Base-by-base conservation (phyloP, 2,113 vertebrate genomes). In the Periophthalmus modestus region DNA sequence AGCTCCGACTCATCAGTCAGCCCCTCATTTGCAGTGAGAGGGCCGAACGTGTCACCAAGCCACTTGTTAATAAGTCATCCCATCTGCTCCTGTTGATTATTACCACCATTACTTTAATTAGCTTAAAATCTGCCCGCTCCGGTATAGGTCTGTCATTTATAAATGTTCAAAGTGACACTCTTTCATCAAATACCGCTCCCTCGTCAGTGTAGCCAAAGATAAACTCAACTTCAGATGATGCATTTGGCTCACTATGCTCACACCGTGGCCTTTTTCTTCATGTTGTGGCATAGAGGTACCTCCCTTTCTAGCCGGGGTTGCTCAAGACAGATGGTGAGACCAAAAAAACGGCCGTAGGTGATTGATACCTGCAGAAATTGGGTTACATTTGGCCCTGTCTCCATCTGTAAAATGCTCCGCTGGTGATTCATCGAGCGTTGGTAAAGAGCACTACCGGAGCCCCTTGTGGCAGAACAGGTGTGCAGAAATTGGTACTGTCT, bases 361-460 rank as follows among this genome's bases (percentile, higher is more conserved):
- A 93, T 93, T 92, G 92, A 93, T 92, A 92, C 85, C 86, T 90
- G 85, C 85, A 89, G 85, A 91, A 93, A 92, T 89, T 90, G 88
- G 92, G 90, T 91, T 93, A 92, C 88, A 85, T 93, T 92, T 90
- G 87, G 89, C 85, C 81, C 82, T 76, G 83, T 90, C 84, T 89
- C 87, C 48, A 58, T 87, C 81, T 80, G 88, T 89, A 91, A 93
- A 91, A 85, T 85, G 79, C 74, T 67, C 65, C 72, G 79, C 83
- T 39, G 74, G 79, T 92, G 92, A 93, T 93, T 92, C 87, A 92
- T 91, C 80, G 84, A 77, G 85, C 84, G 85, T 85, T 79, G 81
- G 74, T 88, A 86, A 89, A 88, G 87, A 86, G 87, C 82, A 83
- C 68, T 69, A 57, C 84, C 46, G 72, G 74, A 88, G 80, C 87